Evolutionary conservation across 30 jellyfish, hydroid and myxozoan species (phyloP).

Genomic region (Aurelia aurita complex sp. Pacific): DNA sequence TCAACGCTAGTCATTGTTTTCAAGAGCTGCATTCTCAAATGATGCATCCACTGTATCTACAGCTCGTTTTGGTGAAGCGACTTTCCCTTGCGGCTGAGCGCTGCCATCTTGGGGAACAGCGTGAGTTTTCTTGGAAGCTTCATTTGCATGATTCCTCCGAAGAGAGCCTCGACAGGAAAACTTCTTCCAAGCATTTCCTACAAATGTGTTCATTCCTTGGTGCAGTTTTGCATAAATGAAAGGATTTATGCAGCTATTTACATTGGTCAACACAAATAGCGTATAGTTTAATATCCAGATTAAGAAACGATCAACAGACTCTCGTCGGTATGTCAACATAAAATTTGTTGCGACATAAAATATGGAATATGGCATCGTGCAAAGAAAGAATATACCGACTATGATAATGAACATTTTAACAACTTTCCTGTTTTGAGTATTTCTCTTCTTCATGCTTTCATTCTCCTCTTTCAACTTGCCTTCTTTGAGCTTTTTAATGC

Average conservation of each 20-base stretch:
- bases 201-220: neutral
- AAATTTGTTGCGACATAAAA: slow-evolving; percentile 8
- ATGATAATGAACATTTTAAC: slow-evolving; percentile 46
- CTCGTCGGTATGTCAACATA: slow-evolving; percentile 12
- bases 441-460: slow-evolving; percentile 4
- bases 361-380: slow-evolving; percentile 52
- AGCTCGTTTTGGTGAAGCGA: no score
- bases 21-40: no score
- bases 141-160: no score
- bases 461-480: neutral
- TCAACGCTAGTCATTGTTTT: no score
- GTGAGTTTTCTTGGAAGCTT: no score
- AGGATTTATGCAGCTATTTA: slow-evolving; percentile 68
- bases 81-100: no score
- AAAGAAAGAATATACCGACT: slow-evolving; percentile 8
- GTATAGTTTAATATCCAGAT: slow-evolving; percentile 39
- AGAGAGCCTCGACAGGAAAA: no score
- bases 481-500: neutral
- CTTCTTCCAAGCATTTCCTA: no score
- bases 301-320: neutral
- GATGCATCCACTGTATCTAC: no score
- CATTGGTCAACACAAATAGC: slow-evolving; percentile 14
- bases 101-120: no score
- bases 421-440: slow-evolving; percentile 20
- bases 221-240: slow-evolving; percentile 44